Evolutionary conservation across 1,140 invertebrate genomes (phyloP).

Genomic region (Atta texana): DNA sequence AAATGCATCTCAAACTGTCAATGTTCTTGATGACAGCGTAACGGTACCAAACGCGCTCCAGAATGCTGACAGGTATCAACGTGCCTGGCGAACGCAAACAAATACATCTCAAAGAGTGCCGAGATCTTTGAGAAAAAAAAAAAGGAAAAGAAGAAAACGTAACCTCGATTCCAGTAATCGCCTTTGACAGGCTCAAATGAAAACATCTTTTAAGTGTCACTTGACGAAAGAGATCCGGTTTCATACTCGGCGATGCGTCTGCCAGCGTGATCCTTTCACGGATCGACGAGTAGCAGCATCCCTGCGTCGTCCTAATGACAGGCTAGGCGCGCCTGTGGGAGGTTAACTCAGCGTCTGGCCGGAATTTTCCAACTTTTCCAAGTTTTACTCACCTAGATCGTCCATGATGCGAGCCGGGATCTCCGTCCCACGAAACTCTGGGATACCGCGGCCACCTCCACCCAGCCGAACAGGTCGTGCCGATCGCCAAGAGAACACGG

Average conservation of each 20-base stretch:
- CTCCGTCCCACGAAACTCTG: background rate
- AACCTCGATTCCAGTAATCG: background rate
- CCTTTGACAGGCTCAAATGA: background rate
- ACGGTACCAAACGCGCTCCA: background rate
- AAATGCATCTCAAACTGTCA: background rate
- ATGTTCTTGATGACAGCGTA: background rate
- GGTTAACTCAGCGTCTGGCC: slow-evolving; percentile 64
- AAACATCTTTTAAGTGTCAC: background rate
- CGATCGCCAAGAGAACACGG: slow-evolving; percentile 5
- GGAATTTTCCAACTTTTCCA: background rate
- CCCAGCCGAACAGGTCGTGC: background rate
- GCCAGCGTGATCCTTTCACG: background rate
- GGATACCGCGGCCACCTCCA: background rate
- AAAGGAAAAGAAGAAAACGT: background rate
- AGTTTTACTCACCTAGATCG: slow-evolving; percentile 77
- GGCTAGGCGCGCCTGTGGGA: slow-evolving; percentile 48
- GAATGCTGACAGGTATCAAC: background rate
- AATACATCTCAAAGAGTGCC: background rate
- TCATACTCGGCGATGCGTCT: background rate
- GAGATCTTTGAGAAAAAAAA: background rate
- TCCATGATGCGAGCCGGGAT: slow-evolving; percentile 71
- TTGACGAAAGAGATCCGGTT: background rate
- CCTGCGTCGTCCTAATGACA: background rate
- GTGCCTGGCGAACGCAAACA: background rate
- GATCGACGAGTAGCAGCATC: background rate